Percentiles rank a stretch among this genome's conserved stretches.
These are phyloP conservation scores for Melanotaenia trifasciata DNA, from an alignment of 2,797 vertebrate genomes.

Conservation along the genomic window DNA sequence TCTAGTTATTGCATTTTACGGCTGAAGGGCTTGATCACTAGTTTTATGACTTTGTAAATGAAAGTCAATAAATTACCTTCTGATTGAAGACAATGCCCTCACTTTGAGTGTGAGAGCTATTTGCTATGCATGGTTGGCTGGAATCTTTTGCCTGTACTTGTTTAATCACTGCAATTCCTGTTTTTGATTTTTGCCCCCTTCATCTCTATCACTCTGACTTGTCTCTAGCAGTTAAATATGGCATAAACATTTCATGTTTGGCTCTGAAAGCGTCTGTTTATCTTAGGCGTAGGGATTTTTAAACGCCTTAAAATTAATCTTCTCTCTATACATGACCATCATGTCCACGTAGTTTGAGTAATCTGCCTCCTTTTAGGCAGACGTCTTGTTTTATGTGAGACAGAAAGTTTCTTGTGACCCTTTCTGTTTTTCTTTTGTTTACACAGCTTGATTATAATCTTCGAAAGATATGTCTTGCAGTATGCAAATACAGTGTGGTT, in stretches of 20 bases:
- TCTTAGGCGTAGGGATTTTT: not conserved
- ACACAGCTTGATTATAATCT: not conserved
- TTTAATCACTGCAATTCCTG: constrained; percentile 73
- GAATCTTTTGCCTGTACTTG: constrained; percentile 70
- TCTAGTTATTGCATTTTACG: constrained; percentile 82
- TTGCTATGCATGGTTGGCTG: constrained; percentile 71
- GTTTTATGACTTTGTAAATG: constrained; percentile 82
- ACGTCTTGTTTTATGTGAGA: not conserved
- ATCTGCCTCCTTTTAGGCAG: constrained; percentile 3
- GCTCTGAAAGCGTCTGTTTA: constrained; percentile 22
- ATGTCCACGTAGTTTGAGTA: not conserved
- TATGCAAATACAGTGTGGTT: not conserved
- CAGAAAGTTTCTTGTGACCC: not conserved
- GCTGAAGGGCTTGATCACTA: constrained; percentile 80
- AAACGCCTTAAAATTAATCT: constrained; percentile 41
- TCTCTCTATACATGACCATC: not conserved
- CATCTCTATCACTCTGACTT: constrained; percentile 50
- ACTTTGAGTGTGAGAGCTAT: constrained; percentile 77
- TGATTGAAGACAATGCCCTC: constrained; percentile 81
- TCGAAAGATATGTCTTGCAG: not conserved
- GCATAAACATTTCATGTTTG: constrained; percentile 16
- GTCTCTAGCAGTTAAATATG: constrained; percentile 39
- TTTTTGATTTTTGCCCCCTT: constrained; percentile 55
- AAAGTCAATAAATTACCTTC: constrained; percentile 83
- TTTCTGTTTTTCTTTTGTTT: not conserved